A percentile compares a stretch with the other conserved stretches of the same genome.
Conservation (phyloP, 2,888 invertebrate genomes). For the Panopea generosa region DNA sequence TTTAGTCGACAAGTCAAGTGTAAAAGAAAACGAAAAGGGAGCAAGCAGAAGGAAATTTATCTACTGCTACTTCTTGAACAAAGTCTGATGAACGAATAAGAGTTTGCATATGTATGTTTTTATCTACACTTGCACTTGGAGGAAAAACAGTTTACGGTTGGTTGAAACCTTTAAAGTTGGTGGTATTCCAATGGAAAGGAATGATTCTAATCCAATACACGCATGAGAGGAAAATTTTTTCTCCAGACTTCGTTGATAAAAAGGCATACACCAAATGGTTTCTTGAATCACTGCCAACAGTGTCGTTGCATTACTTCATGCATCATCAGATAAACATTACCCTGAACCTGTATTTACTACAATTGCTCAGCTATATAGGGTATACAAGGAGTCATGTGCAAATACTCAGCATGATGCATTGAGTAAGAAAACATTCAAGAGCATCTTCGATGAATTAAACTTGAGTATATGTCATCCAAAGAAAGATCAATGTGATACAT, state of each 20-base stretch:
- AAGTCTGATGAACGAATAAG: background rate
- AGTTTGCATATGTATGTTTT: slow-evolving; percentile 4
- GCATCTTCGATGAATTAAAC: background rate
- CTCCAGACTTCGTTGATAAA: background rate
- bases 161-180: background rate
- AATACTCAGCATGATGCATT: background rate
- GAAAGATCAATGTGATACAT: slow-evolving; percentile 31
- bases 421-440: background rate
- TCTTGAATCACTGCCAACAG: background rate
- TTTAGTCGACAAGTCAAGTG: background rate
- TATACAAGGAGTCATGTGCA: background rate
- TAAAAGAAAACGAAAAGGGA: background rate
- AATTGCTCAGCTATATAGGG: background rate
- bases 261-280: background rate
- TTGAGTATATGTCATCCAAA: slow-evolving; percentile 1
- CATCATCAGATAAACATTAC: background rate
- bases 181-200: background rate
- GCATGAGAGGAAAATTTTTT: too few species aligned
- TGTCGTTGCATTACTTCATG: background rate
- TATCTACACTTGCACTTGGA: background rate
- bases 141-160: background rate
- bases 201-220: too few species aligned
- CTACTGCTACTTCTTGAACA: background rate
- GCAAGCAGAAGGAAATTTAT: background rate
- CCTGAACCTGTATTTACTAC: background rate